Base-by-base conservation (phyloP, 2,797 vertebrate genomes). In the Thamnophis elegans region DNA sequence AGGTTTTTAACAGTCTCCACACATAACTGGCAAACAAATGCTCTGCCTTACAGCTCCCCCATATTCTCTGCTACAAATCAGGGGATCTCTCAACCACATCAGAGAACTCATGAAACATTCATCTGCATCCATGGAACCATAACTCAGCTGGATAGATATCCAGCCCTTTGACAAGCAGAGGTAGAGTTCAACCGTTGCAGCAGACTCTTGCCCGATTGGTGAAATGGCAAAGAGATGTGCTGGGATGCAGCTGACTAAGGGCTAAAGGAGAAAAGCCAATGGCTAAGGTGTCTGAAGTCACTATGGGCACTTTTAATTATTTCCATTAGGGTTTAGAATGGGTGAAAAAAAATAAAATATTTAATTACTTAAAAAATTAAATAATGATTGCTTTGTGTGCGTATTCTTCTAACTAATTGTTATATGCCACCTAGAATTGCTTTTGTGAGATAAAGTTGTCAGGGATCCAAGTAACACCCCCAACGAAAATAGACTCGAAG, bases 101-200 rank as follows among this genome's bases (percentile, higher is more conserved):
- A 93, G 56, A 88, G 92, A 91, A 89, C 92, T 91, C 92, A 93
- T 93, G 92, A 93, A 93, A 93, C 90, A 93, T 93, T 93, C 92
- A 93, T 93, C 90, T 93, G 90, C 92, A 91, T 91, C 86, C 90
- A 65, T 91, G 90, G 90, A 93, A 93, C 92, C 92, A 93, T 93
- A 93, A 93, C 92, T 93, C 87, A 91, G 92, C 90, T 93, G 92
- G 68, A 93, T 42, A 93, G 92, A 82, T 85, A 91, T 91, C 90
- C 90, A 85, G 22, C 65, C 90, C 86, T 55, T 93, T 93, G 92
- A 93, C 92, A 93, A 93, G 92, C 51, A 13, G 87, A 93, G 87
- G 92, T 93, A 89, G 90, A 93, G 87, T 88, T 91, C 86, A 88
- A 56, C 51, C 14, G 68, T 51, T 93, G 68, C 90, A 85, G 58